Conservation (phyloP, 2,113 vertebrate species). For the Puffinus mauretanicus region DNA sequence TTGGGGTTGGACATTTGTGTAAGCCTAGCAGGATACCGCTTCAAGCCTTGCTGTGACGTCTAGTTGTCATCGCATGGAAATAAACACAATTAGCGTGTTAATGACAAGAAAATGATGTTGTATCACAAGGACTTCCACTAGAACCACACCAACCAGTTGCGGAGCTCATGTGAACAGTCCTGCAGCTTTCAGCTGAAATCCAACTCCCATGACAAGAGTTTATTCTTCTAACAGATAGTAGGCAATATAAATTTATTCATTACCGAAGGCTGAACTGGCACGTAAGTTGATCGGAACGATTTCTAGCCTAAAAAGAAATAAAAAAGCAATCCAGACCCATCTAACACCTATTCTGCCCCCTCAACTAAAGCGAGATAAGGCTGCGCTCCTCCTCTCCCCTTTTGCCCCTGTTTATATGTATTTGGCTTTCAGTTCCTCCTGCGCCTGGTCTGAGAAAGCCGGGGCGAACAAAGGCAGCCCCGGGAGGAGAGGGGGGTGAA, state of each 20-base stretch:
- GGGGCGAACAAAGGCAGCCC: not conserved
- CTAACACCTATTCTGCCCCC: not conserved
- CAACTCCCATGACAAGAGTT: not conserved
- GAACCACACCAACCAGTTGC: not conserved
- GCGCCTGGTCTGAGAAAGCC: not conserved
- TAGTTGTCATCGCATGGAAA: not conserved
- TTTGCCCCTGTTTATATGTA: not conserved
- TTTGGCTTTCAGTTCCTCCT: not conserved
- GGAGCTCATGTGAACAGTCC: not conserved
- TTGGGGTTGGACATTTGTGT: not conserved
- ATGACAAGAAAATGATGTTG: not conserved
- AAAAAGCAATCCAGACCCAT: not conserved
- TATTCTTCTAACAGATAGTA: not conserved
- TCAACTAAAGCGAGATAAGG: not conserved
- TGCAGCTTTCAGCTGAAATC: not conserved
- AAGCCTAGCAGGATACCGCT: not conserved
- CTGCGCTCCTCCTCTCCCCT: not conserved
- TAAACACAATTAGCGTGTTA: not conserved
- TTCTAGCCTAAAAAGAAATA: not conserved
- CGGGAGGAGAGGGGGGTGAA: not conserved
- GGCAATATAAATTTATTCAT: not conserved
- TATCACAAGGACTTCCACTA: not conserved
- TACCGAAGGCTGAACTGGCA: not conserved
- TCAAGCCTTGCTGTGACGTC: accelerated
- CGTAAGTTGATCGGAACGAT: not conserved